Percentiles rank a stretch among this genome's conserved stretches.
These are phyloP conservation scores for Hypanus sabinus DNA, from an alignment of 2,113 vertebrate species.

Conservation along the genomic window DNA sequence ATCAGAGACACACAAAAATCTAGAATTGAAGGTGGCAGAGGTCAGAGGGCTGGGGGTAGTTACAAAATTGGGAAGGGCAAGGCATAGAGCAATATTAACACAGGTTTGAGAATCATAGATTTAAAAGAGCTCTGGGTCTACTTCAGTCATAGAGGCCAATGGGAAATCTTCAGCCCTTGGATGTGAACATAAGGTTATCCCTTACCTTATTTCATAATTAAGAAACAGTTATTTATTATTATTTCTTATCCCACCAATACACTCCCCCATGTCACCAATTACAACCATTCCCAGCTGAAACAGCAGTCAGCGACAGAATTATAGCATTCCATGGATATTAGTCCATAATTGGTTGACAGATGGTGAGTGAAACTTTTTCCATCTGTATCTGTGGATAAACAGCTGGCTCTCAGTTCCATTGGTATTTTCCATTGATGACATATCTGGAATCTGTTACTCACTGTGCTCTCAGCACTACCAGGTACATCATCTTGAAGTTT, in stretches of 20 bases:
- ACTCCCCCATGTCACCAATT: not conserved
- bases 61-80: no score
- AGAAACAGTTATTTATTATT: not conserved
- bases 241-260: not conserved
- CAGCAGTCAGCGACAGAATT: not conserved
- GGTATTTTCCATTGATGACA: not conserved
- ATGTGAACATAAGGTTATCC: no score
- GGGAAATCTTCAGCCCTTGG: not conserved
- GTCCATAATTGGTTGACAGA: not conserved
- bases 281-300: not conserved
- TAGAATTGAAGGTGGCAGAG: no score
- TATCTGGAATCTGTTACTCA: not conserved
- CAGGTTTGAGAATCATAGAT: not conserved
- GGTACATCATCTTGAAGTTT: not conserved
- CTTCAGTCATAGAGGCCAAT: no score
- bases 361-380: not conserved
- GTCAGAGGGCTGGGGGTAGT: no score
- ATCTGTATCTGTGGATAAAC: not conserved
- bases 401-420: not conserved
- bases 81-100: not conserved
- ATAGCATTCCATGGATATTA: not conserved
- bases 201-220: no score
- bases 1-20: no score
- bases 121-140: not conserved
- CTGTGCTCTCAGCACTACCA: not conserved